Conservation (phyloP, 2,797 vertebrate genomes). For the Epinephelus coioides region DNA sequence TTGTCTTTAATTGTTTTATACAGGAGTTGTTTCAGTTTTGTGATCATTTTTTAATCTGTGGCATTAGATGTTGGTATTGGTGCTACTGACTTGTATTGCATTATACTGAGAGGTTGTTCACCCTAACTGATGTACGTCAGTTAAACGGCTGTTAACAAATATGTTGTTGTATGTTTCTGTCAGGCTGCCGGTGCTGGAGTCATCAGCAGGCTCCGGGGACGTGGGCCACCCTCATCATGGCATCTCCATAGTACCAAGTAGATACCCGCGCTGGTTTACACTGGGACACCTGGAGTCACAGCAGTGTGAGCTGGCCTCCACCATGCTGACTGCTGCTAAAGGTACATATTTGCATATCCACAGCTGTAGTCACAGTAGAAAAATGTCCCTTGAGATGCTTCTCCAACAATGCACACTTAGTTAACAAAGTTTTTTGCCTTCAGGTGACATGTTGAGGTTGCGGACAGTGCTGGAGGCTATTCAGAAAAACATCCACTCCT, state of each 20-base stretch:
- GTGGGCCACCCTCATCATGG: constrained; percentile 94
- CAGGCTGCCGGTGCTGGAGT: constrained; percentile 96
- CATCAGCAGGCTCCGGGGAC: constrained; percentile 90
- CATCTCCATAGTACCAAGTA: constrained; percentile 95
- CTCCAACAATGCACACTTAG: background rate
- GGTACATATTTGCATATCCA: constrained; percentile 35
- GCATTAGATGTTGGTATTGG: background rate
- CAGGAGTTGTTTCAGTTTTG: background rate
- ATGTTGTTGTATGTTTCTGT: constrained; percentile 3
- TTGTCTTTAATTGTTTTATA: background rate
- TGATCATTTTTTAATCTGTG: background rate
- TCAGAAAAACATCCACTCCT: constrained; percentile 99
- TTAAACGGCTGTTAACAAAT: background rate
- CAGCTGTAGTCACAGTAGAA: rapidly evolving
- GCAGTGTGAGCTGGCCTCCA: constrained; percentile 98
- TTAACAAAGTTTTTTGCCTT: background rate
- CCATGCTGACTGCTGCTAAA: constrained; percentile 97
- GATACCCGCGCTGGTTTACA: constrained; percentile 98
- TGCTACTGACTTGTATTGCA: background rate
- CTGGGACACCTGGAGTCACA: constrained; percentile 98
- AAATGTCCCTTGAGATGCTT: background rate
- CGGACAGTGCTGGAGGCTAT: constrained; percentile 97
- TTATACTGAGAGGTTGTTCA: background rate
- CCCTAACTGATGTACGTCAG: background rate
- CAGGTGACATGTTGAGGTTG: constrained; percentile 96